Evolutionary conservation across 2,888 invertebrate species (phyloP), one percentile per base, ranked within the genome.

Genomic region (Alentia gelatinosa): DNA sequence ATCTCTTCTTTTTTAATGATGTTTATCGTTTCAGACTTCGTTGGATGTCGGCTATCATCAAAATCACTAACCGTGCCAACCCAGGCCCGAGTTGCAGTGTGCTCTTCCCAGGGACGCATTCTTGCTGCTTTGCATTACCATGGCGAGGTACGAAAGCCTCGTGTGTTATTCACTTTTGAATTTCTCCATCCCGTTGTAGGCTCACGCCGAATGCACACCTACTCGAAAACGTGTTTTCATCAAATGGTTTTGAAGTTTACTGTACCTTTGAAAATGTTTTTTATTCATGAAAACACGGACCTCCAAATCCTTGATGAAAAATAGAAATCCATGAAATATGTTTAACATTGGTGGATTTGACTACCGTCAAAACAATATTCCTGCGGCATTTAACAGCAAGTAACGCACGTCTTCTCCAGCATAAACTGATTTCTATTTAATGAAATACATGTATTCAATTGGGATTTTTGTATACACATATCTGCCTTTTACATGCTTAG

Each of bases 51-150:
- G 19, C 86, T 94, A 9, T 93, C 94, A 63, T 92, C 92, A 23
- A 91, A 84, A 26, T 90, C 92, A 3, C 84, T 94, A 5, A 84
- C 91, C 0, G 83, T 94, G 9, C 92, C 93, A 7, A 83, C 83
- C 26, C 92, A 92, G 89, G 91, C 93, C 26, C 91, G 94, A 89
- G 93, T 94, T 40, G 92, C 92, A 0, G 91, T 92, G 0, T 90
- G 94, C 75, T 93, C 93, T 56, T 93, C 93, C 74, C 92, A 93
- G 35, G 94, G 94, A 19, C 92, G 92, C 37, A 92, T 94, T 68
- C 92, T 93, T 83, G 93, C 93, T 84, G 91, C 94, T 1, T 91
- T 94, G 40, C 93, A 92, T 39, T 79, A 79, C 79, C 79, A 79
- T 23, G 79, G 79, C 5, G 37, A 79, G 79, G 79, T 79, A 9